phyloP scores from a whole-genome alignment of 2,797 vertebrate species.

The Graptemys geographica region DNA sequence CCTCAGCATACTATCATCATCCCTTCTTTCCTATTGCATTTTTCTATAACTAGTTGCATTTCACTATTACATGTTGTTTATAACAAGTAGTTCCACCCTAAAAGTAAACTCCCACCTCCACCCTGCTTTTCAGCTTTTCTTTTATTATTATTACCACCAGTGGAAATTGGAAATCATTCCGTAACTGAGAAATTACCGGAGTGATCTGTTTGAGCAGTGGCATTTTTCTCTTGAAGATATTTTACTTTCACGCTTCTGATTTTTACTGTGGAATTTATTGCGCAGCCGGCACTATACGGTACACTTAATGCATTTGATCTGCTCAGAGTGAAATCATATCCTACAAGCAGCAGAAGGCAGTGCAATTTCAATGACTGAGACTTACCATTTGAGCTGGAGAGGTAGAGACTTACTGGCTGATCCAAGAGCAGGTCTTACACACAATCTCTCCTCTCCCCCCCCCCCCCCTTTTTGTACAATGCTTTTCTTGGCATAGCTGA shows the following conservation, averaged over 20 bases:
- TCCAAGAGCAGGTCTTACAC: not conserved
- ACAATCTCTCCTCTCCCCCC: not conserved
- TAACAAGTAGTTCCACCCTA: not conserved
- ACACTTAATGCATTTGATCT: not conserved
- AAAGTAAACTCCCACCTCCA: not conserved
- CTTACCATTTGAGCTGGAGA: not conserved
- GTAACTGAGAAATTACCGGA: not conserved
- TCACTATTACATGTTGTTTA: not conserved
- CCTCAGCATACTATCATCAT: not conserved
- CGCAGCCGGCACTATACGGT: not conserved
- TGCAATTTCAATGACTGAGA: not conserved
- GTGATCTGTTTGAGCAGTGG: not conserved
- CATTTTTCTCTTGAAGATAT: not conserved
- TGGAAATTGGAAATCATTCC: not conserved
- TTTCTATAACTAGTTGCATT: not conserved
- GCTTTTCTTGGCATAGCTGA: constrained; percentile 36
- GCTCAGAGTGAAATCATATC: not conserved
- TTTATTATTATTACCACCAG: not conserved
- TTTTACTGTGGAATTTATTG: not conserved
- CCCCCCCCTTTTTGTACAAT: not conserved
- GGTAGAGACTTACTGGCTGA: not conserved
- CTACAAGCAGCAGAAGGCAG: not conserved
- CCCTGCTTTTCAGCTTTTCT: not conserved
- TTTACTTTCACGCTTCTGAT: not conserved
- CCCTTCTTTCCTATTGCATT: not conserved